Conservation (phyloP, 1,140 invertebrate genomes). For the Nasonia longicornis region DNA sequence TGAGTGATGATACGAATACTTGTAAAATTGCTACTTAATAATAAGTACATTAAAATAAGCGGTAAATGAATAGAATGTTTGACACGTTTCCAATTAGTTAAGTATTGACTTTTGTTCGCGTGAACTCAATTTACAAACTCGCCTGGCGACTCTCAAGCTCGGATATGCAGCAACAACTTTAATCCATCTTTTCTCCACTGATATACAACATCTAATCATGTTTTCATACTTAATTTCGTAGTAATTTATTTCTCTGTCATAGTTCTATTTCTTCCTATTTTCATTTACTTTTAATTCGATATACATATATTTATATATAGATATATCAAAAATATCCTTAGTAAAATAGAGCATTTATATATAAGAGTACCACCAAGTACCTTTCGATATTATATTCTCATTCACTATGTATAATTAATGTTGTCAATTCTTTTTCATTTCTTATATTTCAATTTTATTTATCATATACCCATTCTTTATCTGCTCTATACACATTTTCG, state of each 20-base stretch:
- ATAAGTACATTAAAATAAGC: background rate
- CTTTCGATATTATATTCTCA: constrained; percentile 57
- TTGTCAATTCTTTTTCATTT: constrained; percentile 26
- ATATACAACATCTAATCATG: constrained; percentile 24
- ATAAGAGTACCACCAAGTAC: constrained; percentile 62
- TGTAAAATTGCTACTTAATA: background rate
- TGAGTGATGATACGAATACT: background rate
- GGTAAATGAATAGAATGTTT: background rate
- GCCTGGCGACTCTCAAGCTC: constrained; percentile 20
- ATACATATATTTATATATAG: constrained; percentile 66
- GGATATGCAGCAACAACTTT: constrained; percentile 46
- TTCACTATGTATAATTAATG: constrained; percentile 48
- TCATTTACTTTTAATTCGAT: constrained; percentile 56
- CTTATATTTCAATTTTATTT: constrained; percentile 22
- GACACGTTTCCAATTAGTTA: constrained; percentile 1
- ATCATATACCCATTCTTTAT: background rate
- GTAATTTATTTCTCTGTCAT: constrained; percentile 14
- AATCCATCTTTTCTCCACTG: constrained; percentile 45
- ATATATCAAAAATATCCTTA: constrained; percentile 71
- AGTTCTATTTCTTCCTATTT: constrained; percentile 46
- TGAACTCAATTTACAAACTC: constrained; percentile 6
- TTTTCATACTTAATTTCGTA: constrained; percentile 11
- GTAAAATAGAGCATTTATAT: constrained; percentile 67
- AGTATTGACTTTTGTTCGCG: constrained; percentile 1
- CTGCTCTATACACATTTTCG: constrained; percentile 1